Base-by-base conservation (phyloP, 1,140 invertebrate genomes). In the Tigriopus japonicus region DNA sequence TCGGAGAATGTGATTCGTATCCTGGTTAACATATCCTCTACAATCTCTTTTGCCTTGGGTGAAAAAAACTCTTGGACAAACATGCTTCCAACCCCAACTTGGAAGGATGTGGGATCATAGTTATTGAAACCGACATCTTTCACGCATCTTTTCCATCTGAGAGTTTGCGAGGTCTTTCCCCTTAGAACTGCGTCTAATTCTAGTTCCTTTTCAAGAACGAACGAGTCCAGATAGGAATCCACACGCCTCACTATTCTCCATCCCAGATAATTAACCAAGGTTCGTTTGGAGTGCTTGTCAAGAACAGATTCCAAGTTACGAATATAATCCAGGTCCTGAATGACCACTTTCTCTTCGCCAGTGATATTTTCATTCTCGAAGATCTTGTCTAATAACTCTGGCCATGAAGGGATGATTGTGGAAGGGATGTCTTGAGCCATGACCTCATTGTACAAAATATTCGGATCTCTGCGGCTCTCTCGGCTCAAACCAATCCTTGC, bases 401-500 rank as follows among this genome's bases (percentile, higher is more conserved):
- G 9, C 28, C 28, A 35, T 5, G 28, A 35, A 35, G 28, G 28
- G 28, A 35, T 9, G 9, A 35, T 35, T 9, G 28, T 35, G 28
- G 28, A 35, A 5, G 28, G 28, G 28, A 35, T 35, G 3, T 35
- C 28, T 35, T 35, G 3, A 35, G 28, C 28, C 9, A 5, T 35
- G 3, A 35, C 3, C 28, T 35, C 28, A 35, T 96, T 93, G 73
- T 95, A 95, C 1, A 93, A 74, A 62, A 84, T 81, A 2, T 87
- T 85, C 1, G 86, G 86, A 70, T 96, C 93, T 62, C 91, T 77
- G 52, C 91, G 78, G 71, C 95, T 86, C 70, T 95, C 90, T 62
- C 81, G 78, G 1, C 91, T 88, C 65, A 88, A 72, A 0, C 87
- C 90, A 76, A 91, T 87, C 69, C 93, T 92, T 14, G 90, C 90